phyloP scores from a whole-genome alignment of 2,113 vertebrate genomes.

The Scopus umbretta region DNA sequence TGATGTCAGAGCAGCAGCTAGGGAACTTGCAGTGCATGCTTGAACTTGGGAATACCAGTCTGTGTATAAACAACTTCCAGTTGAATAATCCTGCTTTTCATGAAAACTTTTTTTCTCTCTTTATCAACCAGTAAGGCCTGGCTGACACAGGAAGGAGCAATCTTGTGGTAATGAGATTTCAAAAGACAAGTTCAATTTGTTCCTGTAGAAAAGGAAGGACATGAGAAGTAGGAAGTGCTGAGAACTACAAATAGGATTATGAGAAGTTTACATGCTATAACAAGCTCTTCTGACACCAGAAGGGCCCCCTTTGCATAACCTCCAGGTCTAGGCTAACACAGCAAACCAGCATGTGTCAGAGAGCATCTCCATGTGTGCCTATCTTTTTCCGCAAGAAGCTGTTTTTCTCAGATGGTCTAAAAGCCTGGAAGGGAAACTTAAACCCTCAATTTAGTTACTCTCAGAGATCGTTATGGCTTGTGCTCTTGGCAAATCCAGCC shows the following conservation, averaged over 20 bases:
- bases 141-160: conserved; percentile 15
- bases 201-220: neutral
- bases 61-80: neutral
- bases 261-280: neutral
- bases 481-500: neutral
- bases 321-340: neutral
- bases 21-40: neutral
- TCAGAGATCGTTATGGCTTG: neutral
- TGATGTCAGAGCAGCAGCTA: neutral
- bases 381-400: neutral
- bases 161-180: conserved; percentile 39
- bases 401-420: neutral
- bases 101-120: neutral
- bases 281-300: neutral
- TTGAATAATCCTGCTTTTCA: neutral
- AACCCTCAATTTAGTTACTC: neutral
- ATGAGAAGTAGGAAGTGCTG: conserved; percentile 1
- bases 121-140: neutral
- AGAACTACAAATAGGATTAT: neutral
- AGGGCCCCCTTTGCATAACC: neutral
- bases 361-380: too few species aligned
- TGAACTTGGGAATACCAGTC: neutral
- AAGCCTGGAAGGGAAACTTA: neutral
- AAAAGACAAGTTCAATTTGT: conserved; percentile 29
- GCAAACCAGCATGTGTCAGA: neutral